Evolutionary conservation across 1,140 invertebrate genomes (phyloP).

Genomic region (Matsumurasca onukii): DNA sequence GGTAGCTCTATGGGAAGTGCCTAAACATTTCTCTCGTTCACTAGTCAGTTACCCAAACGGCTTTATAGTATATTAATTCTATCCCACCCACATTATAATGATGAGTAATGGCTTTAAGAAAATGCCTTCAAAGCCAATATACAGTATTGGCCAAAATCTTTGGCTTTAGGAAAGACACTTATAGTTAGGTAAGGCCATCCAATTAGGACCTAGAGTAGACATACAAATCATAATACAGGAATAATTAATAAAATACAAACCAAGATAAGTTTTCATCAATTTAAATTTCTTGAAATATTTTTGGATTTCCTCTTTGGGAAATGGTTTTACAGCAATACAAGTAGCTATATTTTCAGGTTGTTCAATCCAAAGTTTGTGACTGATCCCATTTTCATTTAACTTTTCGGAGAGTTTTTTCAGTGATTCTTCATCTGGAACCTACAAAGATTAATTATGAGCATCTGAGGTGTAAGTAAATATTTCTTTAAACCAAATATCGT

Average conservation of each 20-base stretch:
- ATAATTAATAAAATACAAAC: background rate
- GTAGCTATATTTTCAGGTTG: constrained; percentile 96
- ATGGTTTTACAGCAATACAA: constrained; percentile 92
- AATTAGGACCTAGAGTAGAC: too few species aligned
- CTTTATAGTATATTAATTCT: too few species aligned
- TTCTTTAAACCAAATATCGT: background rate
- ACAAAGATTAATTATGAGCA: constrained; percentile 38
- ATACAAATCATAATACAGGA: too few species aligned
- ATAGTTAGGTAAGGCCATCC: too few species aligned
- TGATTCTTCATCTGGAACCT: constrained; percentile 75
- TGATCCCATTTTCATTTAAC: constrained; percentile 70
- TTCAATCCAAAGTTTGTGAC: constrained; percentile 95
- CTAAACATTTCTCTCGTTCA: too few species aligned
- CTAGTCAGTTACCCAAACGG: too few species aligned
- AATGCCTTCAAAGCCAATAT: too few species aligned
- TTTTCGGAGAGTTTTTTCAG: constrained; percentile 66
- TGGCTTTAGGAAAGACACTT: too few species aligned
- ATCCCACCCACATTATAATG: too few species aligned
- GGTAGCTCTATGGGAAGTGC: too few species aligned
- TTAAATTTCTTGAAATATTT: constrained; percentile 88
- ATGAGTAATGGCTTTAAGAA: too few species aligned
- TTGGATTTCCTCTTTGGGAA: constrained; percentile 81
- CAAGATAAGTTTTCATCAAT: constrained; percentile 60
- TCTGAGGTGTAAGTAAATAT: constrained; percentile 10
- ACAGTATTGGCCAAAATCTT: too few species aligned